Conservation (phyloP, 1,140 invertebrate genomes). For the Drosophila pachea region DNA sequence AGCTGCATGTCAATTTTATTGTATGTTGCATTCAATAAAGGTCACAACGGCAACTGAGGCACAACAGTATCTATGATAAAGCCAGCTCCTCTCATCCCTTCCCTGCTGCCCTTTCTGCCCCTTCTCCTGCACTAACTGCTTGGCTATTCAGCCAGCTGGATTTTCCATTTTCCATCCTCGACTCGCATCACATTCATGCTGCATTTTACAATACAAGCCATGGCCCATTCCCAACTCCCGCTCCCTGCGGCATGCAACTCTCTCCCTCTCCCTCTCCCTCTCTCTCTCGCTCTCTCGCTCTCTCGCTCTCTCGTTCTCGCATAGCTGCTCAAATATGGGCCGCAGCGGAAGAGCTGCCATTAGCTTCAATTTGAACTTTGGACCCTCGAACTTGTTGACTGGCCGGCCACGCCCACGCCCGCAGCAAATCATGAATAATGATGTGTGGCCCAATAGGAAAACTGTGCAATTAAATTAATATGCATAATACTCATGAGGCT, state of each 20-base stretch:
- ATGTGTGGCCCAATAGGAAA: constrained; percentile 43
- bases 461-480: constrained; percentile 63
- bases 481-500: constrained; percentile 41
- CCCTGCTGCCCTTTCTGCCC: too few species aligned
- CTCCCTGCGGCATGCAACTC: neutral
- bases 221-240: neutral
- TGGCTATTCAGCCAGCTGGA: constrained; percentile 5
- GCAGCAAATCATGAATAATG: constrained; percentile 61
- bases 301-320: constrained; percentile 11
- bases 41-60: constrained; percentile 33
- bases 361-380: constrained; percentile 40
- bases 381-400: constrained; percentile 5
- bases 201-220: constrained; percentile 13
- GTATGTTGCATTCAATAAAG: constrained; percentile 52
- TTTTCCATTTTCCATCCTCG: constrained; percentile 13
- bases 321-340: constrained; percentile 10
- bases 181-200: constrained; percentile 25
- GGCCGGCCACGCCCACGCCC: neutral
- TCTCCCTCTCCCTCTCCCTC: neutral
- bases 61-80: constrained; percentile 39
- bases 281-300: too few species aligned
- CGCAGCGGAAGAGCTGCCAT: constrained; percentile 40
- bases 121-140: neutral
- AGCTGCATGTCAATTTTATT: constrained; percentile 31
- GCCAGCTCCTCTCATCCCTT: neutral